phyloP scores from a whole-genome alignment of 2,113 vertebrate genomes.

The Melanerpes formicivorus region DNA sequence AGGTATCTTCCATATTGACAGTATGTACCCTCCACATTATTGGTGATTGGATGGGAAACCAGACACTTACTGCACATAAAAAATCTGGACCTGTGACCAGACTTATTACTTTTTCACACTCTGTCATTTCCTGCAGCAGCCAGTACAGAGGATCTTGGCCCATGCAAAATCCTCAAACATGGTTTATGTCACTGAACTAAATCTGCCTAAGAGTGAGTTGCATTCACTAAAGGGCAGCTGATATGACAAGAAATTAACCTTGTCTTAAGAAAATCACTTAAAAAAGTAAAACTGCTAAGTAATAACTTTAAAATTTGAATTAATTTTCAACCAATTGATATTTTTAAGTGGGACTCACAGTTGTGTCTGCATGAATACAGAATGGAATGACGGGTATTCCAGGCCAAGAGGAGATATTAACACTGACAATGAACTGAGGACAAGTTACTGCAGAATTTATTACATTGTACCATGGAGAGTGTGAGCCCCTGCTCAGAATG shows the following conservation, averaged over 20 bases:
- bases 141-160: not conserved
- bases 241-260: slow-evolving; percentile 9
- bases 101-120: not conserved
- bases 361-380: slow-evolving; percentile 23
- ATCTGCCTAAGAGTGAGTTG: not conserved
- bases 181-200: not conserved
- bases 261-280: not conserved
- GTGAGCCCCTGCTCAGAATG: not conserved
- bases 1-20: not conserved
- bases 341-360: slow-evolving; percentile 22
- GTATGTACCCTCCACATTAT: not conserved
- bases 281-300: slow-evolving; percentile 9
- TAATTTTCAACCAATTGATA: slow-evolving; percentile 26
- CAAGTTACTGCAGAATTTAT: slow-evolving; percentile 1
- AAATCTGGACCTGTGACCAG: not conserved
- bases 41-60: not conserved
- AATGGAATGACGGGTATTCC: slow-evolving; percentile 24
- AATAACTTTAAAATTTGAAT: slow-evolving; percentile 8
- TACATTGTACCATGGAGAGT: not conserved
- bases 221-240: not conserved
- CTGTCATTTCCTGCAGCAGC: not conserved
- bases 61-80: not conserved
- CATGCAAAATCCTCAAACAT: not conserved
- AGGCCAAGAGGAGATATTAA: not conserved
- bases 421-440: not conserved